phyloP scores from a whole-genome alignment of 2,113 vertebrate species.

The Pituophis catenifer region DNA sequence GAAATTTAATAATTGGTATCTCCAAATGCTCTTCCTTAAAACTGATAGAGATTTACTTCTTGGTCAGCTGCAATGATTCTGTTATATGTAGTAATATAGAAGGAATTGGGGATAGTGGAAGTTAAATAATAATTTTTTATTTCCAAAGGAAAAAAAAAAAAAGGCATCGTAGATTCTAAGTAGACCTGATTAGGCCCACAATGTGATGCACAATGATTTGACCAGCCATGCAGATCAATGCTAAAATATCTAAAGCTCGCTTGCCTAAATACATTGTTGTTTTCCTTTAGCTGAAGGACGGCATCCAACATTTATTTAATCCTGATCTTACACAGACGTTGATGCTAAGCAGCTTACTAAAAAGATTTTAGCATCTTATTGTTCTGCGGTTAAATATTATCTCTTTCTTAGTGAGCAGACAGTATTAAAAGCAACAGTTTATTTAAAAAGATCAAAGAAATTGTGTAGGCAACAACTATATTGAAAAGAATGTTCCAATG shows the following conservation, averaged over 20 bases:
- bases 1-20: not conserved
- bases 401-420: not conserved
- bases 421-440: not conserved
- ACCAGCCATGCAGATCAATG: not conserved
- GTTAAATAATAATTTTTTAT: not conserved
- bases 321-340: not conserved
- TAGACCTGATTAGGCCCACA: not conserved
- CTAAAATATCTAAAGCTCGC: not conserved
- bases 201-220: not conserved
- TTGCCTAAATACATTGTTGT: not conserved
- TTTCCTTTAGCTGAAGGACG: not conserved
- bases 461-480: not conserved
- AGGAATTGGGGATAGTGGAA: not conserved
- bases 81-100: not conserved
- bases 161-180: not conserved
- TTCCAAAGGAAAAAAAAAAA: not conserved
- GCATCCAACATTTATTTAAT: not conserved
- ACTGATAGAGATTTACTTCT: not conserved
- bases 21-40: not conserved
- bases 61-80: not conserved
- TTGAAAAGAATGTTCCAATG: not conserved
- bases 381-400: not conserved
- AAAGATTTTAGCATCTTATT: not conserved
- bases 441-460: not conserved
- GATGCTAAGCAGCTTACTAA: not conserved